Evolutionary conservation across 2,888 invertebrate species (phyloP).

Genomic region (Anthophora plumipes): DNA sequence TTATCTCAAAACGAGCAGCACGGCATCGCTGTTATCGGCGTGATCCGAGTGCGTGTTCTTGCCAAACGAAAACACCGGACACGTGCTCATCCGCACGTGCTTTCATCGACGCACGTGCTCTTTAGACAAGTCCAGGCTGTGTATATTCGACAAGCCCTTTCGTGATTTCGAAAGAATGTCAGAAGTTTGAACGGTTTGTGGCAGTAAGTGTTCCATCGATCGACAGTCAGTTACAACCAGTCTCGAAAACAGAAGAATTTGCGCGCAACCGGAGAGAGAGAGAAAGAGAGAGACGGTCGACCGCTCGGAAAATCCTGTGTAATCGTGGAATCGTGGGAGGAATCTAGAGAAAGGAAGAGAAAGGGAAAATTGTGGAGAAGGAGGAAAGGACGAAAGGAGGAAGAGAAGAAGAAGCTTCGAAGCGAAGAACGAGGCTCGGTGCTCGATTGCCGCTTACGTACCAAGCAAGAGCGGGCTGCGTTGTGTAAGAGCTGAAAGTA

Average conservation of each 20-base stretch:
- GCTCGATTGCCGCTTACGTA: conserved; percentile 69
- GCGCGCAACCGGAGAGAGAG: not conserved
- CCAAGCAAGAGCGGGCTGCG: conserved; percentile 73
- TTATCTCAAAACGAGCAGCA: not conserved
- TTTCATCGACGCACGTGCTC: conserved; percentile 59
- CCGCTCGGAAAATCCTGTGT: not conserved
- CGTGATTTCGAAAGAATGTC: not conserved
- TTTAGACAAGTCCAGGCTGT: conserved; percentile 23
- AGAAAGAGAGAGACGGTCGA: not conserved
- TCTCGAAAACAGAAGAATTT: not conserved
- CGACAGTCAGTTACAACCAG: not conserved
- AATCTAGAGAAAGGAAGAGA: not conserved
- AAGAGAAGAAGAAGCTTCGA: conserved; percentile 53
- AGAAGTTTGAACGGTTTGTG: not conserved
- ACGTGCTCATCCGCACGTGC: conserved; percentile 67
- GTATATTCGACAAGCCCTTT: conserved; percentile 9
- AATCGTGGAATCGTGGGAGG: not conserved
- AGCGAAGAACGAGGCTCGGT: conserved; percentile 48
- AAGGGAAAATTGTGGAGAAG: not conserved
- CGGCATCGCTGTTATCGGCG: conserved; percentile 19
- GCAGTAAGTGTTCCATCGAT: not conserved
- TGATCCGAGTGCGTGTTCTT: conserved; percentile 27
- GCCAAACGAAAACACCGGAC: conserved; percentile 54
- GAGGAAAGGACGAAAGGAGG: conserved; percentile 4
- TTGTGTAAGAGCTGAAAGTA: conserved; percentile 85